Evolutionary conservation across 2,888 invertebrate genomes (phyloP).

Genomic region (Clanis bilineata): DNA sequence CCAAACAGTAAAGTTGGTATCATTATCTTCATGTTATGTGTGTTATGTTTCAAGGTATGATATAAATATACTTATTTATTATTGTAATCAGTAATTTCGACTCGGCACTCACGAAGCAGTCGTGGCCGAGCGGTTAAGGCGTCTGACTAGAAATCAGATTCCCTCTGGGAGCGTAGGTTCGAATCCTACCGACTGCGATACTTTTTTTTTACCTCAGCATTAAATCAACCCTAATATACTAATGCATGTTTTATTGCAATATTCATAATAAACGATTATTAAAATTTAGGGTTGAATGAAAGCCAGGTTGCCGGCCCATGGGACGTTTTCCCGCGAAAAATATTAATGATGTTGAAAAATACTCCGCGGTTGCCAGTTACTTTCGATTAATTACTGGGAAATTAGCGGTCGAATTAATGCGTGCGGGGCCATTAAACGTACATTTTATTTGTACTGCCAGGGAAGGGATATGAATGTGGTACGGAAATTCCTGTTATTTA

Average conservation of each 20-base stretch:
- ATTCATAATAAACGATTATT: not conserved
- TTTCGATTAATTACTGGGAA: slow-evolving; percentile 48
- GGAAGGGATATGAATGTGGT: slow-evolving; percentile 27
- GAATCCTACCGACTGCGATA: slow-evolving; percentile 92
- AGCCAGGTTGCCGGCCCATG: not conserved
- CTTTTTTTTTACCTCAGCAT: slow-evolving; percentile 29
- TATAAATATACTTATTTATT: not conserved
- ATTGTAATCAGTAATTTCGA: not conserved
- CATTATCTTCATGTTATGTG: no score
- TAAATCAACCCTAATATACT: not conserved
- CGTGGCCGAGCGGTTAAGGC: slow-evolving; percentile 95
- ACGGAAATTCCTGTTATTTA: slow-evolving; percentile 44
- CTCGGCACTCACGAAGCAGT: slow-evolving; percentile 71
- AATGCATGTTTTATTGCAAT: slow-evolving; percentile 1
- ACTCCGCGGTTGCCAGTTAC: slow-evolving; percentile 29
- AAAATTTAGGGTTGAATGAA: not conserved
- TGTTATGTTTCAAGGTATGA: no score
- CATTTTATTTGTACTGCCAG: slow-evolving; percentile 38
- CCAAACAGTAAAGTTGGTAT: no score
- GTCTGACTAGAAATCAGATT: slow-evolving; percentile 95
- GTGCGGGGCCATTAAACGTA: slow-evolving; percentile 34
- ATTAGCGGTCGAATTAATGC: slow-evolving; percentile 36
- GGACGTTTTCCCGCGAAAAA: slow-evolving; percentile 21
- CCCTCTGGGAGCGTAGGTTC: slow-evolving; percentile 96
- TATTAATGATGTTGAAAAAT: slow-evolving; percentile 38